A percentile compares a stretch with the other conserved stretches of the same genome.
Evolutionary conservation across 2,888 invertebrate species (phyloP).

Genomic region (Byasa hedistus): DNA sequence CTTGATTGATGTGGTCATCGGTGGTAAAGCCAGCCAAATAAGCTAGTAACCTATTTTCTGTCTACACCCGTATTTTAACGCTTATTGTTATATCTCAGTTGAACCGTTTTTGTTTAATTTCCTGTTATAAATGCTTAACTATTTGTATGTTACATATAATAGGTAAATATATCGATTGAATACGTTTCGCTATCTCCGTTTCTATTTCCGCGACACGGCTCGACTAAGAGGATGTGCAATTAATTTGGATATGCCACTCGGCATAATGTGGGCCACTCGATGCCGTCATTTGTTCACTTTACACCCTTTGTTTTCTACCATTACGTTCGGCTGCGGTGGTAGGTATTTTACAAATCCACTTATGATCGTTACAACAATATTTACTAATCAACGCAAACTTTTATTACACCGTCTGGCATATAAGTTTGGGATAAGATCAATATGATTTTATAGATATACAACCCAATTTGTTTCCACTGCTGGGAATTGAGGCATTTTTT

Average conservation of each 20-base stretch:
- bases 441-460: background rate
- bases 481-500: too few species aligned
- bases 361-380: background rate
- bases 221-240: background rate
- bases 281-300: conserved; percentile 1
- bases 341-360: background rate
- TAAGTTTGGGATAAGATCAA: background rate
- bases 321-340: background rate
- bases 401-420: background rate
- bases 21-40: too few species aligned
- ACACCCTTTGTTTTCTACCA: conserved; percentile 1
- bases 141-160: background rate
- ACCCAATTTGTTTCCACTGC: too few species aligned
- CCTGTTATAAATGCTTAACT: too few species aligned
- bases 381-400: background rate
- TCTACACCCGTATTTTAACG: too few species aligned
- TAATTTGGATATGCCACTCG: conserved; percentile 13
- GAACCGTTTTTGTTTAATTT: too few species aligned
- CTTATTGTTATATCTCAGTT: too few species aligned
- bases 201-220: conserved; percentile 9
- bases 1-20: too few species aligned
- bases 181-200: background rate
- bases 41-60: too few species aligned
- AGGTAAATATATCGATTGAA: too few species aligned
- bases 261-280: conserved; percentile 1